Base-by-base conservation (phyloP, 2,113 vertebrate species). In the Rutilus rutilus region DNA sequence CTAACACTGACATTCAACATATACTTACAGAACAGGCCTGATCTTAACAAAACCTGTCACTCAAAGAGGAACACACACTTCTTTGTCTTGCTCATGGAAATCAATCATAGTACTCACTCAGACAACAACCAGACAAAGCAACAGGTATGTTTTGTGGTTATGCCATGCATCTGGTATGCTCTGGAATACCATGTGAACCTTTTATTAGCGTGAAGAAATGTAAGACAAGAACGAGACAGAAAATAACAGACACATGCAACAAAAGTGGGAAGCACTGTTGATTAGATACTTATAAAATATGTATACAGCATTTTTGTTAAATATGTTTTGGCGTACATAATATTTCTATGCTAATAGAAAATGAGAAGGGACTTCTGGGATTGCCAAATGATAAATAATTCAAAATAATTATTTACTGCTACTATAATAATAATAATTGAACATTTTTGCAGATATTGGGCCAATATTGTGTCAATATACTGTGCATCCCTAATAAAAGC, bases 1-100 rank as follows among this genome's bases (percentile, higher is more conserved):
- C 36, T 77, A 77, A 77, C 47, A 59, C 19, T 78, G 30, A 23
- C 50, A 78, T 59, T 78, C 10, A 78, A 74, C 69, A 74, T n/a
- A 14, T 23, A 45, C 42, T 75, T 27, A 47, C 73, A 47, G 75
- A 77, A 30, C 27, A 52, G 14, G 57, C 17, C 25, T 12, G 10
- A 23, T 33, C 27, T 8, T 33, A 77, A 77, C 14, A 30, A 47
- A 81, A 27, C 33, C 15, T 65, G 60, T 81, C 60, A 65, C 14
- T 27, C 23, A 27, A 36, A 36, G 30, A 78, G 21, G 36, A 71
- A 73, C 30, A 33, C 47, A 78, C 76, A 78, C 30, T 59, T 78
- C 76, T 36, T 57, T 57, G 36, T 77, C 75, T 54, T 15, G 17
- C 77, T 60, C 33, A 42, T 1, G 30, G 2, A 78, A 36, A 78